Evolutionary conservation across 1,140 invertebrate genomes (phyloP).

Genomic region (Diachasmimorpha longicaudata): DNA sequence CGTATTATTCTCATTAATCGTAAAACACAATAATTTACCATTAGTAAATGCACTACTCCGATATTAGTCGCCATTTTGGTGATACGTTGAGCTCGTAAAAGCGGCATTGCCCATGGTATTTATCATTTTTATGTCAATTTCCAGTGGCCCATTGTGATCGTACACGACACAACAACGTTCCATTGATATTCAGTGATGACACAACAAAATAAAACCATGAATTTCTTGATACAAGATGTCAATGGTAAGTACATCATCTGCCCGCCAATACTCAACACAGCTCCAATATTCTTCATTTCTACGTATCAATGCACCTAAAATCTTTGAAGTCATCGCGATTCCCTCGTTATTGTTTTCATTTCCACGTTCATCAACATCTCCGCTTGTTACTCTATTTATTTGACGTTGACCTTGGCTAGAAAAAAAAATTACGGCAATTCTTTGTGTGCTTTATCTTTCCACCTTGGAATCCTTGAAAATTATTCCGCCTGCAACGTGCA

Average conservation of each 20-base stretch:
- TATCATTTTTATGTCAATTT: slow-evolving; percentile 47
- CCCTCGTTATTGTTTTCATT: background rate
- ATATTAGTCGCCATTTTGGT: slow-evolving; percentile 67
- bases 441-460: background rate
- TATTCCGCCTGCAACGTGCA: background rate
- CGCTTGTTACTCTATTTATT: background rate
- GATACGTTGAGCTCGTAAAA: slow-evolving; percentile 51
- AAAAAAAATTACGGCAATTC: no score
- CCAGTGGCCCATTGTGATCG: slow-evolving; percentile 37
- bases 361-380: background rate
- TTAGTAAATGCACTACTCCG: slow-evolving; percentile 51
- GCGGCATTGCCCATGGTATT: slow-evolving; percentile 52
- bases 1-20: slow-evolving; percentile 3
- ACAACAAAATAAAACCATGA: slow-evolving; percentile 68
- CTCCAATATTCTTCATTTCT: slow-evolving; percentile 9
- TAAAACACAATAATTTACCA: slow-evolving; percentile 29
- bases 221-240: slow-evolving; percentile 71
- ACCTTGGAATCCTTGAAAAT: background rate
- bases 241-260: slow-evolving; percentile 66
- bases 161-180: slow-evolving; percentile 34
- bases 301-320: background rate
- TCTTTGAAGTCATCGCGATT: background rate
- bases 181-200: slow-evolving; percentile 62
- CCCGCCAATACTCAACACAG: slow-evolving; percentile 53
- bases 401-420: no score